These are phyloP conservation scores for Acanthurus tractus DNA, from an alignment of 2,797 vertebrate species.

Conservation along the genomic window DNA sequence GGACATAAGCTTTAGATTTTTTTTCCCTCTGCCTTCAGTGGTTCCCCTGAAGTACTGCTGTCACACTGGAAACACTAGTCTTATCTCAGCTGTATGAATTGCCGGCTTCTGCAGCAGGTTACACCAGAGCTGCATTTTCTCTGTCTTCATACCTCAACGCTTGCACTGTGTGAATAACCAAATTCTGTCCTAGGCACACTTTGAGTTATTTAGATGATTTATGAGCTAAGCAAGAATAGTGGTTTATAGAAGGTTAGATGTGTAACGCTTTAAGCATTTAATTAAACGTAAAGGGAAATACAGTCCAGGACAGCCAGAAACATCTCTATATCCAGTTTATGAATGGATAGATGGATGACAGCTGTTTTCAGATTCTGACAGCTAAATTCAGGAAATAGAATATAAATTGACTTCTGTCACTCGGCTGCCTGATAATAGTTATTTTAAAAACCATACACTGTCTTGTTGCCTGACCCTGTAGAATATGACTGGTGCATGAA, in stretches of 20 bases:
- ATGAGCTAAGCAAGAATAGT: constrained; percentile 25
- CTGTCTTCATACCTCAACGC: constrained; percentile 45
- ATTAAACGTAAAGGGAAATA: constrained; percentile 11
- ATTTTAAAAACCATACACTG: not conserved
- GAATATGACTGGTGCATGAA: not conserved
- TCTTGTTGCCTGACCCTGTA: not conserved
- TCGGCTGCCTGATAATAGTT: constrained; percentile 25
- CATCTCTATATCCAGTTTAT: constrained; percentile 18
- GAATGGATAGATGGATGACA: constrained; percentile 12
- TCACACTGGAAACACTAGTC: constrained; percentile 65
- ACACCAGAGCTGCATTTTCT: constrained; percentile 48
- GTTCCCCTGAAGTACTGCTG: constrained; percentile 61
- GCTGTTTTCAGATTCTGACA: constrained; percentile 33
- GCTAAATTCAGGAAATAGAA: constrained; percentile 18
- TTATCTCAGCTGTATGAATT: constrained; percentile 70
- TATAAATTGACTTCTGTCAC: constrained; percentile 38
- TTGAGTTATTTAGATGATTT: constrained; percentile 43
- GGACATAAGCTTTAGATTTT: constrained; percentile 52
- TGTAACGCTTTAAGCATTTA: constrained; percentile 39
- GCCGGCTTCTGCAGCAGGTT: constrained; percentile 65
- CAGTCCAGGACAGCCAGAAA: constrained; percentile 1
- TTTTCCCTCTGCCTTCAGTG: constrained; percentile 54
- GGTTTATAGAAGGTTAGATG: constrained; percentile 22
- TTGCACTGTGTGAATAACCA: constrained; percentile 36
- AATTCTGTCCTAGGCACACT: constrained; percentile 23